Percentiles rank a stretch among this genome's conserved stretches.
Evolutionary conservation across 2,888 invertebrate species (phyloP).

Genomic region (Dryobota labecula): DNA sequence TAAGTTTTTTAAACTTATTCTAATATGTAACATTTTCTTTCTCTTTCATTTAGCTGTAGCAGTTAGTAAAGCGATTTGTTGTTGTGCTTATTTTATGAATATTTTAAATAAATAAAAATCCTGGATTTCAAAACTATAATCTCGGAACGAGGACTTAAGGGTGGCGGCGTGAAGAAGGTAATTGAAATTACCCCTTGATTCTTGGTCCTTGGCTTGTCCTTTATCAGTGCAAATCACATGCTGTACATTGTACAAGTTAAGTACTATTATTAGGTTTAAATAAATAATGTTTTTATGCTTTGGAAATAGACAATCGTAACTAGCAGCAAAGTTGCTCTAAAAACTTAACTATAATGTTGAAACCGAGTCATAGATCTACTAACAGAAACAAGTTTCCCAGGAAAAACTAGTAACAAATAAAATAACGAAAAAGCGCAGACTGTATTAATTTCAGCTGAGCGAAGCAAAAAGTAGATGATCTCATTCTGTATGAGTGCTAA

Average conservation of each 20-base stretch:
- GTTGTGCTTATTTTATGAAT: not conserved
- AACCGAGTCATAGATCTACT: not conserved
- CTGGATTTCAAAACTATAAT: not conserved
- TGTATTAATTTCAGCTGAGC: constrained; percentile 6
- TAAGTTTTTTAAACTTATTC: not conserved
- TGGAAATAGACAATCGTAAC: not conserved
- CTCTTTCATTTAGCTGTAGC: not conserved
- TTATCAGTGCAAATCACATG: not conserved
- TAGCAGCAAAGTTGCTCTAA: not conserved
- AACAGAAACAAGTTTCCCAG: not conserved
- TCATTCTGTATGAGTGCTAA: constrained; percentile 7
- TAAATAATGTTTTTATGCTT: not conserved
- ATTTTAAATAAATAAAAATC: not conserved
- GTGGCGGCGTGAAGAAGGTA: too few species aligned
- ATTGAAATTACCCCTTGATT: too few species aligned
- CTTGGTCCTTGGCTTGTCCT: too few species aligned
- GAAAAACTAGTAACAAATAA: constrained; percentile 1
- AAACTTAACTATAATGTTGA: not conserved
- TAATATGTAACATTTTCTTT: not conserved
- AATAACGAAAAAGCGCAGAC: constrained; percentile 4
- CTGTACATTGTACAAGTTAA: too few species aligned
- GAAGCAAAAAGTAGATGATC: constrained; percentile 9
- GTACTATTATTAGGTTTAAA: too few species aligned
- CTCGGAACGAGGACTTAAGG: not conserved
- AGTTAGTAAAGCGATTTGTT: not conserved